Evolutionary conservation across 2,888 invertebrate species (phyloP), one percentile per base, ranked within the genome.

Genomic region (Perizoma affinitatum): DNA sequence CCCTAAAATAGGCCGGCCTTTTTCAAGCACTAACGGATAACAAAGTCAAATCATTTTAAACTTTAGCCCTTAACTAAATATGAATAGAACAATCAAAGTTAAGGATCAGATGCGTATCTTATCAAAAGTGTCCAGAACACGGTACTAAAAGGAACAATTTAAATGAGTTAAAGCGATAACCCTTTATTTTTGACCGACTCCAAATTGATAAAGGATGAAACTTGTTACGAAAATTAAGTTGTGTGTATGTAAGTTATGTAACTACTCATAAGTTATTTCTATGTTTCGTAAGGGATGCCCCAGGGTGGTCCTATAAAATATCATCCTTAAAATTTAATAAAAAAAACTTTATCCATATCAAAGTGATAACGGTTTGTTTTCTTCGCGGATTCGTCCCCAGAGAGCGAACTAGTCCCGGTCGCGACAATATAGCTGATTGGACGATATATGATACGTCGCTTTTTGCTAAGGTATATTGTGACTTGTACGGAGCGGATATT

Each of bases 121-220:
- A 35, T 51, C 50, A 50, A 61, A 66, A 64, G 43, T 63, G 61
- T 58, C 64, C 58, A 57, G 64, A 54, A 59, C 58, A 53, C 50
- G 52, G 59, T 49, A 65, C 60, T 65, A 64, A 68, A 68, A 61
- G 48, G 56, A 60, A 64, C 66, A 64, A 65, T 68, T 65, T 59
- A 60, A 63, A 60, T 58, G 54, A 58, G 41, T 38, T 61, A 52
- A 50, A 57, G 54, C 56, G 55, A 65, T 67, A 56, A 58, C 52
- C 42, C 43, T 51, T 60, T 55, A 43, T 51, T 48, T 60, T 65
- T 65, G 56, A 63, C 53, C 22, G 22, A 22, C 22, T 22, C 22
- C 22, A 22, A 22, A 22, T 22, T 22, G 3, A 22, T 22, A 22
- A 22, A 1, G 22, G 22, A 22, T 22, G 22, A 22, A 22, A 22